Percentiles rank a stretch among this genome's conserved stretches.
Evolutionary conservation across 2,888 invertebrate species (phyloP).

Genomic region (Acronicta alni): DNA sequence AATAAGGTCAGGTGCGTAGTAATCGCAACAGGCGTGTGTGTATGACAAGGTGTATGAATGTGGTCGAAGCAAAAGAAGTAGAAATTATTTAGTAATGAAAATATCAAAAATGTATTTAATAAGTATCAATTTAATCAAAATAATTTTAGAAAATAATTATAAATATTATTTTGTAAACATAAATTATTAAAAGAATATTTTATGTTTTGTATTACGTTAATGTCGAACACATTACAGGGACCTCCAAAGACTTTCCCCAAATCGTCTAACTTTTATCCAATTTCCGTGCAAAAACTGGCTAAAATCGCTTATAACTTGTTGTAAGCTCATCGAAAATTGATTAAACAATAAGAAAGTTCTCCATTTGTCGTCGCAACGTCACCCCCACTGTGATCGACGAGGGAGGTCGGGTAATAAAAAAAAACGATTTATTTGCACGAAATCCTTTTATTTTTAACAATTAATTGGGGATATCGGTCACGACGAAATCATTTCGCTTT

Average conservation of each 20-base stretch:
- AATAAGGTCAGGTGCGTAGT: no score
- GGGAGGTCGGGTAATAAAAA: conserved; percentile 73
- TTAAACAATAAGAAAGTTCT: conserved; percentile 54
- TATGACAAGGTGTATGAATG: no score
- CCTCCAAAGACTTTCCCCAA: conserved; percentile 51
- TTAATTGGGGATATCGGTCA: conserved; percentile 80
- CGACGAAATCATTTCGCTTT: conserved; percentile 83
- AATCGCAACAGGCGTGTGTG: no score
- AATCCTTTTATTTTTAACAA: conserved; percentile 73
- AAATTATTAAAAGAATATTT: no score
- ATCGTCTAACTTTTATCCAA: conserved; percentile 37
- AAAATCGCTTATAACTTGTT: conserved; percentile 49
- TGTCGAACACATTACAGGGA: conserved; percentile 34
- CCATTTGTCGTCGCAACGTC: conserved; percentile 56
- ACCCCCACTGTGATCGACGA: conserved; percentile 70
- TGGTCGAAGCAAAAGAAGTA: no score
- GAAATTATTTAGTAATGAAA: no score
- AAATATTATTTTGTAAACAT: no score
- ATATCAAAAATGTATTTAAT: no score
- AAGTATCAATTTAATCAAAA: no score
- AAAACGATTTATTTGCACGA: conserved; percentile 67
- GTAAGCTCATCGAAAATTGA: conserved; percentile 56
- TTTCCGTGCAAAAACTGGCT: conserved; percentile 45
- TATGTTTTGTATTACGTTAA: conserved; percentile 38
- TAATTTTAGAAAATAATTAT: no score